Evolutionary conservation across 2,797 vertebrate genomes (phyloP).

Genomic region (Enteromius mattozi): DNA sequence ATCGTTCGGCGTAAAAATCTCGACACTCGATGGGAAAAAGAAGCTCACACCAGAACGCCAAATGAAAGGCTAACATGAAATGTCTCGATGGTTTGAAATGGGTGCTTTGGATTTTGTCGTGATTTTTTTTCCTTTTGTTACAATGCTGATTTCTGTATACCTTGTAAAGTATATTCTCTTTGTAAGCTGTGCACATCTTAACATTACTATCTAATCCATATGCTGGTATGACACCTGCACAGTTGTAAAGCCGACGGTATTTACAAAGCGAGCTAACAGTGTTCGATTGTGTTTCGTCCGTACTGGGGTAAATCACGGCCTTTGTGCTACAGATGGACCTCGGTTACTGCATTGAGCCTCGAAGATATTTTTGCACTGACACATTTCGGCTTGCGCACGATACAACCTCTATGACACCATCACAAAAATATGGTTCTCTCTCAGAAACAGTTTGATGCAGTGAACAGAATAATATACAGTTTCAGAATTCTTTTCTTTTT

Average conservation of each 20-base stretch:
- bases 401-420: constrained; percentile 81
- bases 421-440: constrained; percentile 89
- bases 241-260: constrained; percentile 77
- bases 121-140: constrained; percentile 63
- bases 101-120: constrained; percentile 83
- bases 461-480: constrained; percentile 88
- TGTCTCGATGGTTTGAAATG: constrained; percentile 63
- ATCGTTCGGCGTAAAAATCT: constrained; percentile 58
- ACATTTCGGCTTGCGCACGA: constrained; percentile 67
- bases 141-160: constrained; percentile 51
- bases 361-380: constrained; percentile 57
- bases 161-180: constrained; percentile 56
- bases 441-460: constrained; percentile 85
- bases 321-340: constrained; percentile 70
- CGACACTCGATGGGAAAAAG: constrained; percentile 41
- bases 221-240: constrained; percentile 80
- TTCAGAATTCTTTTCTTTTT: constrained; percentile 73
- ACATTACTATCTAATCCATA: constrained; percentile 71
- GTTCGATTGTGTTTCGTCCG: constrained; percentile 70
- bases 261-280: constrained; percentile 77
- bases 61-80: constrained; percentile 73
- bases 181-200: constrained; percentile 80
- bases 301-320: constrained; percentile 74
- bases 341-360: constrained; percentile 59
- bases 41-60: constrained; percentile 51